Conservation (phyloP, 2,113 vertebrate genomes). For the Misgurnus anguillicaudatus region DNA sequence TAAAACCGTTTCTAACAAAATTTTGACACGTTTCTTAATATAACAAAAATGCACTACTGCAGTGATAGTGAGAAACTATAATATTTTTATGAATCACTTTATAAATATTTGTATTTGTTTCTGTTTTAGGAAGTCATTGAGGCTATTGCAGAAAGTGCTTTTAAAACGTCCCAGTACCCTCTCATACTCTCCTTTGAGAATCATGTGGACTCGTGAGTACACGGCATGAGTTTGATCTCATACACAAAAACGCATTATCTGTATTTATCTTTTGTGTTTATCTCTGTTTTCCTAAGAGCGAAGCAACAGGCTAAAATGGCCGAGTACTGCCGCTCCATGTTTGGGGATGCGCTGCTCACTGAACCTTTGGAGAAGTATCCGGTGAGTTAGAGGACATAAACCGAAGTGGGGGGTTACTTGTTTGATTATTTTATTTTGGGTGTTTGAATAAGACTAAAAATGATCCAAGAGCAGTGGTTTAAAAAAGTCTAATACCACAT, state of each 20-base stretch:
- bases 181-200: conserved; percentile 92
- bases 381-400: conserved; percentile 64
- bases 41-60: too few species aligned
- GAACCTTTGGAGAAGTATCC: conserved; percentile 88
- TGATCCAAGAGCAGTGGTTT: background rate
- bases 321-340: conserved; percentile 86
- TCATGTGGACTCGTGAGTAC: conserved; percentile 91
- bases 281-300: conserved; percentile 68
- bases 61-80: too few species aligned
- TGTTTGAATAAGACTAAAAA: background rate
- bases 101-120: background rate
- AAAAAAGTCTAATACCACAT: too few species aligned
- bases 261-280: background rate
- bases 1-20: too few species aligned
- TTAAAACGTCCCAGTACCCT: conserved; percentile 85
- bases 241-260: background rate
- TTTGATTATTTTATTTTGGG: background rate
- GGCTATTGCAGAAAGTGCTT: conserved; percentile 88
- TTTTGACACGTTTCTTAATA: too few species aligned
- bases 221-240: background rate
- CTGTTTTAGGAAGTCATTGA: conserved; percentile 82
- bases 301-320: conserved; percentile 93
- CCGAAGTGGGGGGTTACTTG: too few species aligned
- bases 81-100: too few species aligned
- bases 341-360: conserved; percentile 85